These are phyloP conservation scores for Lasius platythorax DNA, from an alignment of 2,888 invertebrate genomes.

Conservation along the genomic window DNA sequence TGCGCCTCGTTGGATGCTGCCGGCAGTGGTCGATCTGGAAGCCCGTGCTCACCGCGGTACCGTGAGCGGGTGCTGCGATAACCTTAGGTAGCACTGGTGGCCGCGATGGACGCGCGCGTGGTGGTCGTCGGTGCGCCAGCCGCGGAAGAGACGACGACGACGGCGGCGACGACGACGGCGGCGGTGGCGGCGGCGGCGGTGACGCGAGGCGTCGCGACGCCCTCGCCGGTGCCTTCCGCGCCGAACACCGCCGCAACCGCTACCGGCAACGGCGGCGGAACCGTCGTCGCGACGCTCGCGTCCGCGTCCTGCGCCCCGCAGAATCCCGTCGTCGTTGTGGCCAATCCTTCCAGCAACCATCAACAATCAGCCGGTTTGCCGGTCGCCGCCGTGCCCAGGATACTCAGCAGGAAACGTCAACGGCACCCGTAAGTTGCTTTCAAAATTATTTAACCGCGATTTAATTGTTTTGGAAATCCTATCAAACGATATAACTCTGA, in stretches of 20 bases:
- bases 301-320: constrained; percentile 70
- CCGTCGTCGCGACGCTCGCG: constrained; percentile 57
- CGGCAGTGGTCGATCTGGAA: constrained; percentile 60
- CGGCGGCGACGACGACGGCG: constrained; percentile 57
- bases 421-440: constrained; percentile 83
- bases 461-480: background rate
- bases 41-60: constrained; percentile 53
- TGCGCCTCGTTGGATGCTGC: constrained; percentile 52
- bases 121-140: constrained; percentile 65
- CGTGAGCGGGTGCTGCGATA: constrained; percentile 55
- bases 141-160: constrained; percentile 68
- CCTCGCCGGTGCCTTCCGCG: constrained; percentile 77
- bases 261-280: constrained; percentile 56
- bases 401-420: constrained; percentile 85
- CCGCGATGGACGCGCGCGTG: constrained; percentile 78
- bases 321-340: constrained; percentile 74
- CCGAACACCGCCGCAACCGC: constrained; percentile 79
- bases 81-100: constrained; percentile 57
- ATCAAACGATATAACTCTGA: background rate
- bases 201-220: constrained; percentile 67
- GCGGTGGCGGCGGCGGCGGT: constrained; percentile 66
- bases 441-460: background rate
- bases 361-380: constrained; percentile 66
- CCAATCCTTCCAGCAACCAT: constrained; percentile 75
- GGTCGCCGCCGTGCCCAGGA: constrained; percentile 77